These are phyloP conservation scores for Latrodectus hesperus DNA, from an alignment of 2,888 invertebrate genomes.

Conservation along the genomic window DNA sequence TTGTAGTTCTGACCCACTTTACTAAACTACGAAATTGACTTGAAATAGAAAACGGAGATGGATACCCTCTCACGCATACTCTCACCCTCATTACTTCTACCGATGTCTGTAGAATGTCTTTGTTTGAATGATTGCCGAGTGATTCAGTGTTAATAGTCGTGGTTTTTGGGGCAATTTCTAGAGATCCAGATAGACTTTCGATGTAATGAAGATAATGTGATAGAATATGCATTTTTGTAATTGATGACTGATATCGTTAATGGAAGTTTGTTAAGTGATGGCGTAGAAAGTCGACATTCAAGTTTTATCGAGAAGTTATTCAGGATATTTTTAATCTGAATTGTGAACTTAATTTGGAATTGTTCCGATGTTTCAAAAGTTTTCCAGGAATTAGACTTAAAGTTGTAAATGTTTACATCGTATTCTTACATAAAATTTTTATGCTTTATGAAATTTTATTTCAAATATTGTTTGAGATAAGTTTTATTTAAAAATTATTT, in stretches of 20 bases:
- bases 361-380: too few relatives aligned
- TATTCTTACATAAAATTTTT: too few relatives aligned
- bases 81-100: conserved; percentile 28
- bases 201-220: conserved; percentile 19
- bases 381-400: too few relatives aligned
- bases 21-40: conserved; percentile 11
- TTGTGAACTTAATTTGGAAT: too few relatives aligned
- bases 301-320: too few relatives aligned
- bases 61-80: background rate
- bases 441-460: too few relatives aligned
- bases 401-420: too few relatives aligned
- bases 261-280: background rate
- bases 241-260: background rate
- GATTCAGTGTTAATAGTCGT: conserved; percentile 26
- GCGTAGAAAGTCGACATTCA: background rate
- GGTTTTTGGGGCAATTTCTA: conserved; percentile 14
- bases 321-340: too few relatives aligned
- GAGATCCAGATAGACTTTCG: conserved; percentile 1
- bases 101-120: conserved; percentile 26
- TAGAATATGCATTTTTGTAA: conserved; percentile 14
- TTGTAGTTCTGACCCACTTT: conserved; percentile 56
- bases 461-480: too few relatives aligned
- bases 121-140: conserved; percentile 32
- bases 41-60: conserved; percentile 11
- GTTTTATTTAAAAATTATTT: too few relatives aligned